phyloP scores from a whole-genome alignment of 2,113 vertebrate species.

The Phyllopteryx taeniolatus region DNA sequence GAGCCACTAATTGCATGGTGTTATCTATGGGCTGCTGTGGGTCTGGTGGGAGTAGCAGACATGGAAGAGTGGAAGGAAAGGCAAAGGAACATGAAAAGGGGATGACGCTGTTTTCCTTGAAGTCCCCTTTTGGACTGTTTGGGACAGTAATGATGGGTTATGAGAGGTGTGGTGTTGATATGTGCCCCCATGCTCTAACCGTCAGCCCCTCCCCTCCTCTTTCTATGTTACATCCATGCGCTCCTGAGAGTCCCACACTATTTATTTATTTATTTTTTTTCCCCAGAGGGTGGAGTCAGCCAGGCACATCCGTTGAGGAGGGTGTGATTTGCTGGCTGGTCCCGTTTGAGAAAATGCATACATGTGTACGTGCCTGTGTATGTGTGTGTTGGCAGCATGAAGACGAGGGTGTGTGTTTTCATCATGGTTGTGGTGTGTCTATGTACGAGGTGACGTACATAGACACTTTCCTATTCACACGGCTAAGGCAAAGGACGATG shows the following conservation, averaged over 20 bases:
- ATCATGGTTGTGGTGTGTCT: constrained; percentile 8
- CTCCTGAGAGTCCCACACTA: constrained; percentile 31
- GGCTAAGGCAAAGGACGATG: constrained; percentile 15
- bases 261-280: constrained; percentile 31
- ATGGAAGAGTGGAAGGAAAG: constrained; percentile 29
- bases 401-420: constrained; percentile 29
- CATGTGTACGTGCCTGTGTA: not conserved
- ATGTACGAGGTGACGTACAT: constrained; percentile 4
- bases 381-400: constrained; percentile 9
- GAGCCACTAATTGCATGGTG: constrained; percentile 72
- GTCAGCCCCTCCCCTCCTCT: constrained; percentile 30
- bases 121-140: constrained; percentile 50
- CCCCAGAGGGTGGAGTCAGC: constrained; percentile 61
- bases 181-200: constrained; percentile 24
- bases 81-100: constrained; percentile 30
- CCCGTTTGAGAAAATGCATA: constrained; percentile 23
- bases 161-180: constrained; percentile 50
- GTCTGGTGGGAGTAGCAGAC: constrained; percentile 35
- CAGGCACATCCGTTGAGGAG: constrained; percentile 59
- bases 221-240: constrained; percentile 4
- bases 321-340: constrained; percentile 50
- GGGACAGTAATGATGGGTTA: constrained; percentile 69
- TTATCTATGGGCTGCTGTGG: constrained; percentile 51
- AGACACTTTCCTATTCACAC: constrained; percentile 10
- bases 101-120: constrained; percentile 30